Conservation (phyloP, 2,797 vertebrate genomes). For the Heliangelus exortis region DNA sequence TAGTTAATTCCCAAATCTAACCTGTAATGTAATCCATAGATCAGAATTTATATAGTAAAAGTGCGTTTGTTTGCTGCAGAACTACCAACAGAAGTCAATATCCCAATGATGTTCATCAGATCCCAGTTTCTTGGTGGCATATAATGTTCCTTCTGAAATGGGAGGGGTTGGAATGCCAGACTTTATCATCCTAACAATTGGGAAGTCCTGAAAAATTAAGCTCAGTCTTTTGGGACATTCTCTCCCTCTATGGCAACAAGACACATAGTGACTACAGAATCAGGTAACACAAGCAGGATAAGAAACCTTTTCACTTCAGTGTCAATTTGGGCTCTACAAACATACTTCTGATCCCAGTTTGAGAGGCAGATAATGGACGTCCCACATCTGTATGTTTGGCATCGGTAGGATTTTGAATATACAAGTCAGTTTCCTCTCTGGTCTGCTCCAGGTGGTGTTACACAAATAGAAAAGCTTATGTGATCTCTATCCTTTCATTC, state of each 20-base stretch:
- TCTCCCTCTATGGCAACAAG: not conserved
- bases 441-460: not conserved
- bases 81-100: not conserved
- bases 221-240: not conserved
- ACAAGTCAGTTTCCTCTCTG: not conserved
- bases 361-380: not conserved
- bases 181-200: rapidly evolving
- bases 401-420: not conserved
- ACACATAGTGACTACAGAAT: not conserved
- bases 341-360: not conserved
- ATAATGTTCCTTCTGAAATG: not conserved
- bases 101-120: not conserved
- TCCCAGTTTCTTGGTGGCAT: not conserved
- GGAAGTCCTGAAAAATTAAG: not conserved
- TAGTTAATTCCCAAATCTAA: not conserved
- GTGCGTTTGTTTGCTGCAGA: not conserved
- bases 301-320: not conserved
- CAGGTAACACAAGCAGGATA: not conserved
- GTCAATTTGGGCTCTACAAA: not conserved
- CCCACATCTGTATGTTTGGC: not conserved
- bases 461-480: not conserved
- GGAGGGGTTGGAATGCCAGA: not conserved
- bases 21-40: not conserved
- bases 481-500: not conserved
- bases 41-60: not conserved